These are phyloP conservation scores for Clarias magur DNA, from an alignment of 2,113 vertebrate genomes.

Conservation along the genomic window DNA sequence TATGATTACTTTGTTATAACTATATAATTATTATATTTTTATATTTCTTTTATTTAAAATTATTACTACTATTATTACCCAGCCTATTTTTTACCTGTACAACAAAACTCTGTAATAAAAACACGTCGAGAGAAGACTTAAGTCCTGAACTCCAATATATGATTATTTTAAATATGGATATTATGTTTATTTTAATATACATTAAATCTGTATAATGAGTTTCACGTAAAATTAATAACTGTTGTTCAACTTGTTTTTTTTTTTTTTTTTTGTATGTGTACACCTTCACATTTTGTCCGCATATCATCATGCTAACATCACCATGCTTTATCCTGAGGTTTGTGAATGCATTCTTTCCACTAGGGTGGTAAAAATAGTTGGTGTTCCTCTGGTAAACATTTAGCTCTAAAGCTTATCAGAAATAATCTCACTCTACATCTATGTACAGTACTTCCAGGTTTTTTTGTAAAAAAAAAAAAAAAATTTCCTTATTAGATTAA, in stretches of 20 bases:
- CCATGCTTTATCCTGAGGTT: not conserved
- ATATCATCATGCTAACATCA: not conserved
- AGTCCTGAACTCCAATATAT: not conserved
- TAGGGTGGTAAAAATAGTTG: not conserved
- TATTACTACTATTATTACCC: no score
- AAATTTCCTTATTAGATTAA: no score
- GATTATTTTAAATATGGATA: no score
- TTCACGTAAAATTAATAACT: no score
- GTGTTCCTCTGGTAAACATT: not conserved
- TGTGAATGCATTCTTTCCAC: not conserved
- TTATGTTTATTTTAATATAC: no score
- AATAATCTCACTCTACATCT: not conserved
- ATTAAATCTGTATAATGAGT: no score
- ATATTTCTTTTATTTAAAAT: no score
- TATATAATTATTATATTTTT: no score
- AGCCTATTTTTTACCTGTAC: no score
- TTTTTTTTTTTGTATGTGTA: not conserved
- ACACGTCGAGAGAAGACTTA: not conserved
- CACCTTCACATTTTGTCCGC: not conserved
- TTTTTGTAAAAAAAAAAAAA: not conserved
- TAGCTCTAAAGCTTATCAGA: not conserved
- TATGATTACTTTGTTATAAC: no score
- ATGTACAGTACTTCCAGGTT: not conserved
- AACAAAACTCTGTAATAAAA: not conserved
- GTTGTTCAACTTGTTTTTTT: no score